Percentiles rank a stretch among this genome's conserved stretches.
Evolutionary conservation across 2,113 vertebrate genomes (phyloP).

Genomic region (Philantomba maxwellii): DNA sequence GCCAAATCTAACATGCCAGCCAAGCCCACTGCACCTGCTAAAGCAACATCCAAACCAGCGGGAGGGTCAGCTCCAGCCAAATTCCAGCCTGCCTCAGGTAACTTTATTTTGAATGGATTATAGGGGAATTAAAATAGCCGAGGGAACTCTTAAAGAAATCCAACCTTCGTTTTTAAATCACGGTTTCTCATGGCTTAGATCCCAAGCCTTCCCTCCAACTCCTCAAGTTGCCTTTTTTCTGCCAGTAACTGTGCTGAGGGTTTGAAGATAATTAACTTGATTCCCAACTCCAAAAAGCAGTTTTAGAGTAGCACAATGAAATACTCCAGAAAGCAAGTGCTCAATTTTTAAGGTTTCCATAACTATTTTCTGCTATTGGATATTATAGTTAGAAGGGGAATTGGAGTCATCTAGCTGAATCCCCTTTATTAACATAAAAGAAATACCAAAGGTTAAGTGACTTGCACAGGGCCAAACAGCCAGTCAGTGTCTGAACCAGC

Average conservation of each 20-base stretch:
- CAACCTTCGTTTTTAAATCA: neutral
- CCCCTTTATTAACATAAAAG: neutral
- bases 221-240: neutral
- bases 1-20: slow-evolving; percentile 93
- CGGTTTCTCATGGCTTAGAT: neutral
- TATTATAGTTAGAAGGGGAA: neutral
- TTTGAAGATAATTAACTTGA: neutral
- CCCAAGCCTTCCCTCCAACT: neutral
- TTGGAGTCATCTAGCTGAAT: neutral
- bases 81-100: slow-evolving; percentile 84
- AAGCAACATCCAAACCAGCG: slow-evolving; percentile 78
- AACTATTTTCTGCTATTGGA: neutral
- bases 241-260: neutral
- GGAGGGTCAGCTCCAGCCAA: slow-evolving; percentile 79
- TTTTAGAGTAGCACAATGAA: neutral
- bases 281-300: neutral
- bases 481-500: neutral
- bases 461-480: neutral
- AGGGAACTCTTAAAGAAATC: neutral
- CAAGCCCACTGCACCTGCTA: slow-evolving; percentile 86
- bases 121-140: slow-evolving; percentile 1
- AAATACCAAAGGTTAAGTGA: neutral
- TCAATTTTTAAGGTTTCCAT: slow-evolving; percentile 9
- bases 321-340: neutral
- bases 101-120: neutral